A percentile compares a stretch with the other conserved stretches of the same genome.
phyloP scores from a whole-genome alignment of 1,140 invertebrate species.

The Hyposmocoma kahamanoa region DNA sequence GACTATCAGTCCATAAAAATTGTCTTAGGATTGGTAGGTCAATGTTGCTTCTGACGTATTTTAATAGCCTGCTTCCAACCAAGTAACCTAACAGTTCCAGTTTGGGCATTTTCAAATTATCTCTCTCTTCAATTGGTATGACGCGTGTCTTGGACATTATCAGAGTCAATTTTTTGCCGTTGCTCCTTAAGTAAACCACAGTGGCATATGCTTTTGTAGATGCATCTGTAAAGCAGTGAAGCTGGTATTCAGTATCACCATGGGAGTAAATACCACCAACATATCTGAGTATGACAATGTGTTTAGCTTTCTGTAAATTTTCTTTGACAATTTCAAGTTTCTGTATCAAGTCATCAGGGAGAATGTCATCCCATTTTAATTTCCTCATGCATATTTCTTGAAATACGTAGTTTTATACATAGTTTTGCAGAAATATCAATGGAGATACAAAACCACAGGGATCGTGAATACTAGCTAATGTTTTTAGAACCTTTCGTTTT shows the following conservation, averaged over 20 bases:
- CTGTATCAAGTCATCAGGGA: not conserved
- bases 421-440: not conserved
- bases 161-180: not conserved
- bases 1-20: slow-evolving; percentile 4
- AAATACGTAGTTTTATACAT: too few species aligned
- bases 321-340: not conserved
- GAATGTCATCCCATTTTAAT: not conserved
- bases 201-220: slow-evolving; percentile 3
- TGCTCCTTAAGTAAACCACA: not conserved
- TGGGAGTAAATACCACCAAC: not conserved
- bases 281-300: not conserved
- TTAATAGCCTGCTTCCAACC: not conserved
- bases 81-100: not conserved
- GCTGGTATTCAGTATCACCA: not conserved
- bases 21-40: not conserved
- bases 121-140: not conserved
- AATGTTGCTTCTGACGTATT: not conserved
- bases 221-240: not conserved
- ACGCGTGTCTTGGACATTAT: slow-evolving; percentile 4
- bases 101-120: not conserved
- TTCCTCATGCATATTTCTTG: not conserved
- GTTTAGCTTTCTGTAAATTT: not conserved
- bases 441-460: slow-evolving; percentile 1
- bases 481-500: not conserved
- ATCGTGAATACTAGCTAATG: not conserved